Percentiles rank a stretch among this genome's conserved stretches.
phyloP scores from a whole-genome alignment of 1,140 invertebrate genomes.

The Melipona quadrifasciata region DNA sequence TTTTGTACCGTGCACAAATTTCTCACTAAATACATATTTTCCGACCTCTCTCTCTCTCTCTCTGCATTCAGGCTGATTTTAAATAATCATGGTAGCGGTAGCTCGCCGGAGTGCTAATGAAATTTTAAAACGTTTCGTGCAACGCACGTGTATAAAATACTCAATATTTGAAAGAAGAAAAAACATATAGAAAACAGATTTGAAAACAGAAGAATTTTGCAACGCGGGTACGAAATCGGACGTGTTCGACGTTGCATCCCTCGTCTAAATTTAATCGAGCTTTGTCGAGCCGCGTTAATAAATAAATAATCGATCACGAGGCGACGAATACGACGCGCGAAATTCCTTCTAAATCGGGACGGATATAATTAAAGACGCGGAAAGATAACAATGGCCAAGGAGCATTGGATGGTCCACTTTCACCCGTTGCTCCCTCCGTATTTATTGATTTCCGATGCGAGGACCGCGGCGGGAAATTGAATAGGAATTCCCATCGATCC shows the following conservation, averaged over 20 bases:
- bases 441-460: not conserved
- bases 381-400: conserved; percentile 21
- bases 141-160: too few relatives aligned
- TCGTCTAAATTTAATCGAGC: conserved; percentile 30
- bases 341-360: conserved; percentile 31
- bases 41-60: too few relatives aligned
- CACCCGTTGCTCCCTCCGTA: not conserved
- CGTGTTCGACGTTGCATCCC: too few relatives aligned
- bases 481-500: conserved; percentile 46
- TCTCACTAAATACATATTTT: too few relatives aligned
- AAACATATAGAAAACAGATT: not conserved
- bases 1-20: too few relatives aligned
- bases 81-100: too few relatives aligned
- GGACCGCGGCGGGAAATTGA: conserved; percentile 1
- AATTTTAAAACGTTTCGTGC: too few relatives aligned
- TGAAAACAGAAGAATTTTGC: not conserved
- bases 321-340: not conserved
- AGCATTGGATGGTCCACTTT: conserved; percentile 28
- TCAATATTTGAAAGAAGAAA: too few relatives aligned
- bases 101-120: too few relatives aligned
- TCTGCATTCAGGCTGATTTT: too few relatives aligned
- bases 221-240: not conserved
- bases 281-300: conserved; percentile 6
- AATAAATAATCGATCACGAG: conserved; percentile 38
- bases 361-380: conserved; percentile 36